A percentile compares a stretch with the other conserved stretches of the same genome.
phyloP scores from a whole-genome alignment of 2,888 invertebrate species.

The Blastobasis adustella region DNA sequence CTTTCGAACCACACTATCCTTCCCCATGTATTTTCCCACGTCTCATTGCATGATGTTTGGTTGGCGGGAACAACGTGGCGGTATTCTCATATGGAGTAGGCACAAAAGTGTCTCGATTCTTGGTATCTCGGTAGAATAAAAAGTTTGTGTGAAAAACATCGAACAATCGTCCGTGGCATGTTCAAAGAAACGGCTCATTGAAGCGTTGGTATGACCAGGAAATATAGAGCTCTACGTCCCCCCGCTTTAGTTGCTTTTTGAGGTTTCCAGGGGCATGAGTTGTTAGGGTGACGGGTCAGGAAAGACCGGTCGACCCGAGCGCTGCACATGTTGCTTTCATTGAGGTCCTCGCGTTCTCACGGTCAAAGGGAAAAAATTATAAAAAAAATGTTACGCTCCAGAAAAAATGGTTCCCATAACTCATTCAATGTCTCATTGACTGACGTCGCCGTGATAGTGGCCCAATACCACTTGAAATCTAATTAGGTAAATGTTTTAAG shows the following conservation, averaged over 20 bases:
- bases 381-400: slow-evolving; percentile 72
- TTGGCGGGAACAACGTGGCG: too few species aligned
- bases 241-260: slow-evolving; percentile 13
- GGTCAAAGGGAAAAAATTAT: slow-evolving; percentile 69
- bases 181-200: slow-evolving; percentile 63
- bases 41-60: too few species aligned
- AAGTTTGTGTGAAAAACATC: slow-evolving; percentile 52
- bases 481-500: too few species aligned
- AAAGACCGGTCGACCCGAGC: slow-evolving; percentile 37
- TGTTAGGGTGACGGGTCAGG: slow-evolving; percentile 18
- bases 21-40: too few species aligned
- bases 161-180: slow-evolving; percentile 46
- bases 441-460: slow-evolving; percentile 29
- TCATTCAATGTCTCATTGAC: slow-evolving; percentile 62
- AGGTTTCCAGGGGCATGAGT: not conserved
- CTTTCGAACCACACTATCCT: too few species aligned
- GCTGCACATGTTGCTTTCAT: slow-evolving; percentile 65
- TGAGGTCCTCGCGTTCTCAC: slow-evolving; percentile 63
- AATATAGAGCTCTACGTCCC: slow-evolving; percentile 30
- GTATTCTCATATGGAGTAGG: too few species aligned
- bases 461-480: too few species aligned
- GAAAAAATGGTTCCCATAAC: slow-evolving; percentile 65
- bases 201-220: slow-evolving; percentile 41
- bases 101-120: too few species aligned
- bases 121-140: slow-evolving; percentile 15